Evolutionary conservation across 1,140 invertebrate genomes (phyloP), one percentile per base, ranked within the genome.

Genomic region (Cylas formicarius): DNA sequence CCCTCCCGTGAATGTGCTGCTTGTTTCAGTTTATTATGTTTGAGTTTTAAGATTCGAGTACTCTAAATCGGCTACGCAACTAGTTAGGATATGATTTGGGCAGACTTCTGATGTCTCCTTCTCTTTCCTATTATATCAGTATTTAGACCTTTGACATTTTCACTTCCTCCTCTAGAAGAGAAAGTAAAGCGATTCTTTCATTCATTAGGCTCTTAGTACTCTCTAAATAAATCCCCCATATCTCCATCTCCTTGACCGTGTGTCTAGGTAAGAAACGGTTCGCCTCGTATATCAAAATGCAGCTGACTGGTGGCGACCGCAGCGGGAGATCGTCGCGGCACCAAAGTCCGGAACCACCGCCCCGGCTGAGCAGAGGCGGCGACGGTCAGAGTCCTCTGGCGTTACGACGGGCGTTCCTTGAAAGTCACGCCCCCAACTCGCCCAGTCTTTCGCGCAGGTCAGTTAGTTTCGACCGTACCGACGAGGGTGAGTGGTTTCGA

Each of bases 261-360:
- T 11, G 39, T 58, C 14, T 33, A 61, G 69, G 68, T 38, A 72
- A 76, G 53, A 75, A 75, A 53, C 77, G 82, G 56, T 82, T 85
- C 66, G 77, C 81, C 56, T 82, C 82, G 45, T 86, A 86, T 68
- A 78, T 86, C 53, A 83, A 84, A 70, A 75, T 78, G 67, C 77
- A 80, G 68, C 67, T 75, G 53, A 65, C 59, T 16, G 61, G 59
- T 32, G 63, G 66, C 36, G 63, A 63, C 50, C 56, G 58, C 13
- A 56, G 57, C 49, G 58, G 57, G 27, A 52, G 56, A 40, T 59
- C 60, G 2, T 61, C 58, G 7, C 66, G 67, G 57, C 77, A 65
- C 69, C 77, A 66, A 43, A 74, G 71, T 55, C 78, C 78, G 1
- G 78, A 80, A 67, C 79, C 78, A 38, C 79, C 79, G 23, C 77